Evolutionary conservation across 2,113 vertebrate genomes (phyloP).

Genomic region (Sprattus sprattus): DNA sequence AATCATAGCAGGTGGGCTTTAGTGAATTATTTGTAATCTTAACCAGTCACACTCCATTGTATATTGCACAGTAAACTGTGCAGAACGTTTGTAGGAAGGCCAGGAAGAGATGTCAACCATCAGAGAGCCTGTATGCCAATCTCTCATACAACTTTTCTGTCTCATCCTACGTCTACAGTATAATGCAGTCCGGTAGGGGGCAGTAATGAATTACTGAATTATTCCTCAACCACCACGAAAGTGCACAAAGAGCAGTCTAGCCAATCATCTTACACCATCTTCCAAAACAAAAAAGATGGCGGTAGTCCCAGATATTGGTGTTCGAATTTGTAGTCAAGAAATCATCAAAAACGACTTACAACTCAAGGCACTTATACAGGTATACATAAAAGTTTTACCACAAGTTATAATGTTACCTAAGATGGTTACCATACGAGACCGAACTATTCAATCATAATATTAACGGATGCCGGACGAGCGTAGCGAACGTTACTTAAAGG

Average conservation of each 20-base stretch:
- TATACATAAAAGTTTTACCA: conserved; percentile 47
- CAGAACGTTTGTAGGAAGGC: too few relatives aligned
- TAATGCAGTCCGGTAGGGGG: background rate
- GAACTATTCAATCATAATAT: background rate
- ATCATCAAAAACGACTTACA: conserved; percentile 89
- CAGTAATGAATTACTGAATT: background rate
- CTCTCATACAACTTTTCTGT: too few relatives aligned
- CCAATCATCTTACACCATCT: background rate
- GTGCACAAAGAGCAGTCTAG: conserved; percentile 6
- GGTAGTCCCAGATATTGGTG: conserved; percentile 69
- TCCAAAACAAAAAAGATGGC: conserved; percentile 75
- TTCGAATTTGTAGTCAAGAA: conserved; percentile 85
- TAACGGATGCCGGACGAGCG: background rate
- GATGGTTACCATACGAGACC: background rate
- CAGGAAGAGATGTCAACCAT: too few relatives aligned
- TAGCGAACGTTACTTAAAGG: too few relatives aligned
- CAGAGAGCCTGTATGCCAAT: too few relatives aligned
- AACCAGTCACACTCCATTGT: too few relatives aligned
- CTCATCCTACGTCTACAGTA: background rate
- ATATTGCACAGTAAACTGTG: too few relatives aligned
- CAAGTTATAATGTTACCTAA: too few relatives aligned
- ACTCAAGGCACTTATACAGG: conserved; percentile 91
- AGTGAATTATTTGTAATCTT: too few relatives aligned
- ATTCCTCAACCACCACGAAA: background rate
- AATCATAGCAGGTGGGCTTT: too few relatives aligned